phyloP scores from a whole-genome alignment of 2,113 vertebrate genomes.

The Condylura cristata region DNA sequence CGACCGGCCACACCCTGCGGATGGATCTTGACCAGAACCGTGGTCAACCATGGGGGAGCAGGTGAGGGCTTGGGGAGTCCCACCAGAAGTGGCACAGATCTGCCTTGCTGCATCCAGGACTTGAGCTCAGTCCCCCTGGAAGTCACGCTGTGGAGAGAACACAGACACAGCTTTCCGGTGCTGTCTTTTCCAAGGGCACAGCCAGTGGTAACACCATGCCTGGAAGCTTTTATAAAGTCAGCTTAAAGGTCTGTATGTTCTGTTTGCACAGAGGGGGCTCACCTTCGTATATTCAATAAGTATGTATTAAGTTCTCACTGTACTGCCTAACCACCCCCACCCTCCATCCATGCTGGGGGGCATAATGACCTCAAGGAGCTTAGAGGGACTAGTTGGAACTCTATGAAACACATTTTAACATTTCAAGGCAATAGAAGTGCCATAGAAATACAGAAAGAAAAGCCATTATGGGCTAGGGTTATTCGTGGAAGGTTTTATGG shows the following conservation, averaged over 20 bases:
- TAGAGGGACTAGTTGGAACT: not conserved
- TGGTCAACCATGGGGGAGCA: not conserved
- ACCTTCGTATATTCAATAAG: not conserved
- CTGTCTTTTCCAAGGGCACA: conserved; percentile 25
- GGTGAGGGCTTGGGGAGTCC: too few relatives aligned
- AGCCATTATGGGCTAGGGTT: conserved; percentile 42
- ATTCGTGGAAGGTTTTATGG: conserved; percentile 57
- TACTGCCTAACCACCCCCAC: not conserved
- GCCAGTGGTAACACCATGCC: not conserved
- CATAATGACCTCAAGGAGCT: conserved; percentile 26
- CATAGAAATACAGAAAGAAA: conserved; percentile 50
- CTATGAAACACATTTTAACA: conserved; percentile 43
- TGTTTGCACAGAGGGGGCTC: not conserved
- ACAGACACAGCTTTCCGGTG: not conserved
- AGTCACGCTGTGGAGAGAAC: not conserved
- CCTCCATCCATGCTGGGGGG: not conserved
- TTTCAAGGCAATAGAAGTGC: conserved; percentile 48
- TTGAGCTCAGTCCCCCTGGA: not conserved
- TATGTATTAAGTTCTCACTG: not conserved
- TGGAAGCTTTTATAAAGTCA: not conserved
- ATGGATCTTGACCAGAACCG: not conserved
- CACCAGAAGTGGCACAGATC: not conserved
- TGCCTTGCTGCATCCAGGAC: not conserved
- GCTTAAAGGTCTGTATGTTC: not conserved
- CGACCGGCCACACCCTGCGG: not conserved